phyloP scores from a whole-genome alignment of 2,888 invertebrate genomes.

The Plagiodera versicolora region DNA sequence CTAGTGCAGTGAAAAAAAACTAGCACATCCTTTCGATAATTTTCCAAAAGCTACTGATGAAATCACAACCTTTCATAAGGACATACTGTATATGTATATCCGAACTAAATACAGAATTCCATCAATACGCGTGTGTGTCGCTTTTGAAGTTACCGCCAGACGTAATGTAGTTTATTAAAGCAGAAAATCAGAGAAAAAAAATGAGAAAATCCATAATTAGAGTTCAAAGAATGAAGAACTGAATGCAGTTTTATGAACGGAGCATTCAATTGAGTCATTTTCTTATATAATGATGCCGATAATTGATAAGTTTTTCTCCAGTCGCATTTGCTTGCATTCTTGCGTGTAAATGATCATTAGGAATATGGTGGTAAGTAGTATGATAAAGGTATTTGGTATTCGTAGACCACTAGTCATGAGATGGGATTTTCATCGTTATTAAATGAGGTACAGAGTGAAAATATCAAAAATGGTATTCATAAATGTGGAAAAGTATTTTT shows the following conservation, averaged over 20 bases:
- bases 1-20: too few relatives aligned
- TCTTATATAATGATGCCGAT: slow-evolving; percentile 41
- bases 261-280: slow-evolving; percentile 47
- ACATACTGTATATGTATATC: neutral
- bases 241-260: slow-evolving; percentile 44
- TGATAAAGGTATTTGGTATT: too few relatives aligned
- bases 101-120: slow-evolving; percentile 25
- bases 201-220: slow-evolving; percentile 48
- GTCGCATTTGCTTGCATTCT: slow-evolving; percentile 16
- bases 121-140: slow-evolving; percentile 18
- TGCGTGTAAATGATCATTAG: slow-evolving; percentile 21
- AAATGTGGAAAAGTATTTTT: too few relatives aligned
- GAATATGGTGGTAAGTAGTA: too few relatives aligned
- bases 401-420: too few relatives aligned
- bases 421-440: too few relatives aligned
- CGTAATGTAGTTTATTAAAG: slow-evolving; percentile 46
- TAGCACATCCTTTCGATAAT: too few relatives aligned
- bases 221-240: slow-evolving; percentile 43
- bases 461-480: too few relatives aligned
- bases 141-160: slow-evolving; percentile 43
- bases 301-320: slow-evolving; percentile 33
- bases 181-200: slow-evolving; percentile 47
- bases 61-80: too few relatives aligned
- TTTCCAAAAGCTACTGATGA: too few relatives aligned
- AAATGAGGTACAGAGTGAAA: too few relatives aligned